Base-by-base conservation (phyloP, 2,888 invertebrate species). In the Tachina fera region DNA sequence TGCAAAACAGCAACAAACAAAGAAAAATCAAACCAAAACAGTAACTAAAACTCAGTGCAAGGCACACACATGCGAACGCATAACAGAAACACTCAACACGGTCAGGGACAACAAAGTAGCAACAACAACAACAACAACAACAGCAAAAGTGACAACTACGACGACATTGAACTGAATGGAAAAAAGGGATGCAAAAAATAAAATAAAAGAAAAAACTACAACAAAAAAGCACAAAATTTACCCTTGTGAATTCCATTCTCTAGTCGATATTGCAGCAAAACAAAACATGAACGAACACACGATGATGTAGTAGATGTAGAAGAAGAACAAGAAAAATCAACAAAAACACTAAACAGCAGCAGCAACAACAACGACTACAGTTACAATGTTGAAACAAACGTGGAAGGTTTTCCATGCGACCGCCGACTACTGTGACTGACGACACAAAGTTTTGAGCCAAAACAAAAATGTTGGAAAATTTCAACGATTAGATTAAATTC, bases 401-500 rank as follows among this genome's bases (percentile, higher is more conserved):
- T 86, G 86, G 82, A 83, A 78, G 67, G 75, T 82, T 83, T 86
- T 86, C 79, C 85, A 79, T 79, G 75, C 72, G 86, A 83, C 63
- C 51, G 75, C 63, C 51, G 75, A 67, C 83, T 58, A 58, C 58
- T 58, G 14, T 67, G 77, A 61, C 65, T 79, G 72, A 74, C 84
- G 72, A 74, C 84, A 77, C 81, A 78, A 89, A 89, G 88, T 87
- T 89, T 89, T 88, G 90, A 90, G 89, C 90, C 91, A 91, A 91
- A 91, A 91, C 90, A 91, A 90, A 91, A 90, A 91, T 88, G 90
- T 91, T 89, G 89, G 89, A 89, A 87, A 90, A 90, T 90, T 90
- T 90, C 90, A 90, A 90, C 91, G 92, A 91, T 92, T 92, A 92
- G 92, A 92, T 90, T 89, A 88, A 88, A 88, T 89, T 90, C 86